Base-by-base conservation (phyloP, 2,888 invertebrate species). In the Ectemnius cavifrons region DNA sequence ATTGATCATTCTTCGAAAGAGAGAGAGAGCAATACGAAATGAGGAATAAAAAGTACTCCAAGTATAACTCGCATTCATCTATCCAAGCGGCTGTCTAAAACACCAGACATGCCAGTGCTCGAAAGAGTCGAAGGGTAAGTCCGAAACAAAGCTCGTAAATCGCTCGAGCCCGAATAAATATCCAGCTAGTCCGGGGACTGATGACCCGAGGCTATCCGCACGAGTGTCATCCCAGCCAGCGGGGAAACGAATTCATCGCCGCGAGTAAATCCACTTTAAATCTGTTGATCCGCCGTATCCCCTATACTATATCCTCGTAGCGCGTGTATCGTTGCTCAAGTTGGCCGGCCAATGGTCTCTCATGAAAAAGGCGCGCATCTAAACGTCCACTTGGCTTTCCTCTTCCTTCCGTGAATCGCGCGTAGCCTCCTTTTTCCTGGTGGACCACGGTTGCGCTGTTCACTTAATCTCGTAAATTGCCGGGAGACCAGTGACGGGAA, bases 381-480 rank as follows among this genome's bases (percentile, higher is more conserved):
- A 61, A 69, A 60, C 52, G 23, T 46, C 27, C 63, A 6, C 67
- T 63, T 46, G 16, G 57, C 60, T 56, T 61, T 73, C 63, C 61
- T 66, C 61, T 63, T 67, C 3, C 52, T 14, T 16, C 8, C 8
- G 52, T 14, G 16, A 16, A 52, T 46, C 52, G 8, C n/a, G 14
- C 65, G 16, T 67, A 28, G 23, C 67, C 63, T 13, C 56, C 16
- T 68, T 64, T 70, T 68, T 68, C 27, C 69, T 16, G 52, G 52
- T 52, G 52, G 16, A 16, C 37, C 37, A 8, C 37, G 16, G 52
- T 14, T 0, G 52, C 52, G 52, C 52, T 37, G 37, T 2, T 60
- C 74, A 56, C 73, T 75, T 78, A 79, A 85, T 88, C 86, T 87
- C 88, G 84, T 86, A 88, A 89, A 89, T 88, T 85, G 86, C 84